Conservation (phyloP, 92 coral and sea anemone genomes). For the Palythoa heliodiscus region DNA sequence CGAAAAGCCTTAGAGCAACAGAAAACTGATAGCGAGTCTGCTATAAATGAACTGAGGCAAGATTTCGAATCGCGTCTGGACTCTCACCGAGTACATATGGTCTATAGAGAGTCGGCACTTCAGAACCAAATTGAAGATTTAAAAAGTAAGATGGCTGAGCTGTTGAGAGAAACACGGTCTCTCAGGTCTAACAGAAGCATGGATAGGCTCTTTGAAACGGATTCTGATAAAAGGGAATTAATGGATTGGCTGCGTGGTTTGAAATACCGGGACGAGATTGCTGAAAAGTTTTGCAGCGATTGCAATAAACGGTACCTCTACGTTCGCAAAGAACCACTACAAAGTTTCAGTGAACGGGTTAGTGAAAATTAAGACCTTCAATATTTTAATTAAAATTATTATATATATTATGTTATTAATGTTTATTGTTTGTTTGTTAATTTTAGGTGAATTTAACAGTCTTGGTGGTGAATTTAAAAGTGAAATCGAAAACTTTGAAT, state of each 20-base stretch:
- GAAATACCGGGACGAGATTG: slow-evolving; percentile 85
- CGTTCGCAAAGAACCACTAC: slow-evolving; percentile 80
- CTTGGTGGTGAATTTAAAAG: not conserved
- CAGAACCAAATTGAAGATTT: slow-evolving; percentile 88
- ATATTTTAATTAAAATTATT: too few species aligned
- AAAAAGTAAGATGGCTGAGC: slow-evolving; percentile 64
- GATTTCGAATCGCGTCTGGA: slow-evolving; percentile 79
- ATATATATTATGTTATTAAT: not conserved
- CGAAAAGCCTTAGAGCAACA: slow-evolving; percentile 71
- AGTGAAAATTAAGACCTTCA: not conserved
- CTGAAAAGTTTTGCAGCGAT: slow-evolving; percentile 78
- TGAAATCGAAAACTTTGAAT: slow-evolving; percentile 19
- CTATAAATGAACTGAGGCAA: slow-evolving; percentile 55
- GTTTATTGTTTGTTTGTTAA: not conserved
- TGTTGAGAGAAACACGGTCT: slow-evolving; percentile 67
- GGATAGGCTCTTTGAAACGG: slow-evolving; percentile 62
- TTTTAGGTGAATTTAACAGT: not conserved
- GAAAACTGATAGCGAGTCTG: slow-evolving; percentile 44
- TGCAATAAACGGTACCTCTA: slow-evolving; percentile 84
- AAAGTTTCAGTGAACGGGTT: slow-evolving; percentile 80
- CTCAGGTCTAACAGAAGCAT: slow-evolving; percentile 58
- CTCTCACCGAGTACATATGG: slow-evolving; percentile 90
- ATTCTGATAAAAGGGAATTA: slow-evolving; percentile 68
- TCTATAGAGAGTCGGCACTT: slow-evolving; percentile 79
- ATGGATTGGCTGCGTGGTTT: slow-evolving; percentile 81